Percentiles rank a stretch among this genome's conserved stretches.
phyloP scores from a whole-genome alignment of 2,113 vertebrate genomes.

The Procavia capensis region DNA sequence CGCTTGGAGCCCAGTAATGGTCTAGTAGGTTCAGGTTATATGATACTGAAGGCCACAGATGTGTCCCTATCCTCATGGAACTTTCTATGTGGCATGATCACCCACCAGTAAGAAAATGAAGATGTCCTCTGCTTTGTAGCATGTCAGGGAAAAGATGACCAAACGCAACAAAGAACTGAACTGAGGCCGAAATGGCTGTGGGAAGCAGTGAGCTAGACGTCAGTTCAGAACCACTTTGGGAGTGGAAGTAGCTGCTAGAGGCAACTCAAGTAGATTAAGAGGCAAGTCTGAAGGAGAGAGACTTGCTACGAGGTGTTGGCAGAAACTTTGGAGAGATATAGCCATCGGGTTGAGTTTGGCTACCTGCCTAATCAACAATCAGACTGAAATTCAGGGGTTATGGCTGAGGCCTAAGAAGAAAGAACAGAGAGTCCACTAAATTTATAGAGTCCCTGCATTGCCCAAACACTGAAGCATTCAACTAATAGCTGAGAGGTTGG shows the following conservation, averaged over 20 bases:
- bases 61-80: neutral
- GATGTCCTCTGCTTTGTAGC: neutral
- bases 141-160: neutral
- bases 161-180: constrained; percentile 27
- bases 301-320: neutral
- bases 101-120: neutral
- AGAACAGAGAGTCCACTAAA: neutral
- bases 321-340: neutral
- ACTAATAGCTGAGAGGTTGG: neutral
- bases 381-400: neutral
- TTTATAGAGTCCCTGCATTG: neutral
- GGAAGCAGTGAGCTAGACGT: neutral
- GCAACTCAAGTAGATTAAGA: neutral
- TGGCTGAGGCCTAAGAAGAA: neutral
- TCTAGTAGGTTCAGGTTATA: neutral
- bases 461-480: neutral
- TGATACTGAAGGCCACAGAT: neutral
- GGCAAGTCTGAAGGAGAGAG: neutral
- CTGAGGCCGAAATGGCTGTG: neutral
- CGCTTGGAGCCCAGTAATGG: neutral
- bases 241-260: neutral
- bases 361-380: neutral
- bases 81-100: neutral
- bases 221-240: neutral
- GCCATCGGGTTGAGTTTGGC: neutral